Evolutionary conservation across 2,113 vertebrate species (phyloP).

Genomic region (Corythaixoides concolor): DNA sequence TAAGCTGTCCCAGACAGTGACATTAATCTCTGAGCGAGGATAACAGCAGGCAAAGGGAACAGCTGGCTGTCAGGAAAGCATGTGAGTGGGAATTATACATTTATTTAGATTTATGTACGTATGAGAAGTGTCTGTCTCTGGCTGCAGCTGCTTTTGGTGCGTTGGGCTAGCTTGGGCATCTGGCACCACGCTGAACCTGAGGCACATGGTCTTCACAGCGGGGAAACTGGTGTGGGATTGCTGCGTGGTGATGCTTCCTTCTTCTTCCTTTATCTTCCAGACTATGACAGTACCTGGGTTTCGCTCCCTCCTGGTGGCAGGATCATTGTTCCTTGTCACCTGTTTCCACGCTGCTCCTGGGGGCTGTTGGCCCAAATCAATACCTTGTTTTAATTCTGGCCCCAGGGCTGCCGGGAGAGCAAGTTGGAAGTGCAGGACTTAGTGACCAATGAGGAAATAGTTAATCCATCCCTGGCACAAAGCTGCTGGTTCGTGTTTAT

Average conservation of each 20-base stretch:
- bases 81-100: neutral
- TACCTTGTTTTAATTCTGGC: neutral
- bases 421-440: neutral
- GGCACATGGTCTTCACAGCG: neutral
- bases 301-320: neutral
- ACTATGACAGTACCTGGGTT: neutral
- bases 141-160: neutral
- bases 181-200: neutral
- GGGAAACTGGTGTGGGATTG: neutral
- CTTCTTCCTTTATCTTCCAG: neutral
- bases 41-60: constrained; percentile 10
- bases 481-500: constrained; percentile 1
- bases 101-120: constrained; percentile 2
- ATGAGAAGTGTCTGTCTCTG: neutral
- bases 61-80: constrained; percentile 28
- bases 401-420: neutral
- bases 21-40: neutral
- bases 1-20: neutral
- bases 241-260: neutral
- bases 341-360: rapidly evolving
- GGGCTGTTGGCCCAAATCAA: neutral
- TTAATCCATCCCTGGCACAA: constrained; percentile 13
- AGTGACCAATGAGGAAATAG: neutral
- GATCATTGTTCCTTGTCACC: neutral
- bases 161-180: neutral